These are phyloP conservation scores for Lineus longissimus DNA, from an alignment of 1,140 invertebrate genomes.

Conservation along the genomic window DNA sequence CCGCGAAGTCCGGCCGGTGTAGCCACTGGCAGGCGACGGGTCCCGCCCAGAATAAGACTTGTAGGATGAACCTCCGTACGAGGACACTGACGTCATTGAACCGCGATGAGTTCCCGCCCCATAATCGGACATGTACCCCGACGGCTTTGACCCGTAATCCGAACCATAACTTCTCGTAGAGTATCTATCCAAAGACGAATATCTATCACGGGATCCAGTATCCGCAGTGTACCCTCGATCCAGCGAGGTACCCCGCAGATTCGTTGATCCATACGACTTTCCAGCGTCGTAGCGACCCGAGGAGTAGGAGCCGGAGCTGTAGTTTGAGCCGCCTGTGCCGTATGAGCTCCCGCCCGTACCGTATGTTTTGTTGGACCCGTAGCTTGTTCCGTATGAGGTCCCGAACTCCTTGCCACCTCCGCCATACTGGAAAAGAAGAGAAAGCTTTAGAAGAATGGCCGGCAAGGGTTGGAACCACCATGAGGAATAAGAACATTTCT, in stretches of 20 bases:
- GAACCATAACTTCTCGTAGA: constrained; percentile 31
- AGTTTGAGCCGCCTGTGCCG: too few relatives aligned
- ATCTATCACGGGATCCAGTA: constrained; percentile 12
- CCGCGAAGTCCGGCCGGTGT: constrained; percentile 24
- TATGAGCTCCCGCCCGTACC: too few relatives aligned
- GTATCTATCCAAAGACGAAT: constrained; percentile 29
- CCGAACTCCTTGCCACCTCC: too few relatives aligned
- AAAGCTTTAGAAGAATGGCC: too few relatives aligned
- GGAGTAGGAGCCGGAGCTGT: too few relatives aligned
- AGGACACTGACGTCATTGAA: constrained; percentile 37
- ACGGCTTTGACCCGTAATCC: constrained; percentile 34
- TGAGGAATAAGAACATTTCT: too few relatives aligned
- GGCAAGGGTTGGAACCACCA: too few relatives aligned
- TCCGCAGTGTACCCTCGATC: constrained; percentile 2
- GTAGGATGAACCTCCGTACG: constrained; percentile 31
- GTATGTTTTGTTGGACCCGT: too few relatives aligned
- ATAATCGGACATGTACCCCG: constrained; percentile 47
- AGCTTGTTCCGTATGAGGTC: too few relatives aligned
- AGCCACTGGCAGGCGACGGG: constrained; percentile 41
- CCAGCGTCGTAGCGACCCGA: too few relatives aligned
- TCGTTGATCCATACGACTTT: not conserved
- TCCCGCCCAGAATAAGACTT: constrained; percentile 30
- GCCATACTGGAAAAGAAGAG: too few relatives aligned
- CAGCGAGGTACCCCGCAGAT: not conserved
- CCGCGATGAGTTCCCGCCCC: constrained; percentile 38